A percentile compares a stretch with the other conserved stretches of the same genome.
Conservation (phyloP, 2,888 invertebrate species). For the Electrophaes corylata region DNA sequence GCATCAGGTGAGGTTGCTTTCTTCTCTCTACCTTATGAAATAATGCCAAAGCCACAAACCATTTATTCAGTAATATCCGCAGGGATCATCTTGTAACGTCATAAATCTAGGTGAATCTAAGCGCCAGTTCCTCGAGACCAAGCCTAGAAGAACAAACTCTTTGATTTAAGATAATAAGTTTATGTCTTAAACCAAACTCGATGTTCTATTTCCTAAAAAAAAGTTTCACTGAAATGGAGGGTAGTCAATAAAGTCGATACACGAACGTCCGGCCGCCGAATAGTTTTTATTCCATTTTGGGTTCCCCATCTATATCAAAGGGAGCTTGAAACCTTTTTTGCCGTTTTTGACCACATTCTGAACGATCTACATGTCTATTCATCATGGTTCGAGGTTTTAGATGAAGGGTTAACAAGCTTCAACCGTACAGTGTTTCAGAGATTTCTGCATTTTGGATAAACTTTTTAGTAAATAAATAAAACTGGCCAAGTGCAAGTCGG, state of each 20-base stretch:
- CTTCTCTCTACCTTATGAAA: too few relatives aligned
- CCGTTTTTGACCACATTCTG: constrained; percentile 20
- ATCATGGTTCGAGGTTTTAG: neutral
- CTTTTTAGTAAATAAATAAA: too few relatives aligned
- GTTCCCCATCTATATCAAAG: constrained; percentile 22
- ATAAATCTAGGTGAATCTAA: neutral
- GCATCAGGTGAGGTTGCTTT: too few relatives aligned
- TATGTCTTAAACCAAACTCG: constrained; percentile 29
- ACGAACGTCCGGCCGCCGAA: constrained; percentile 43
- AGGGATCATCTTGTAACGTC: too few relatives aligned
- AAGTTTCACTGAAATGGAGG: constrained; percentile 39
- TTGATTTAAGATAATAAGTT: neutral
- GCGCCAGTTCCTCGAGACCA: neutral
- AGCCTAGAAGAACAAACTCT: neutral
- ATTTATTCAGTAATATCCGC: too few relatives aligned
- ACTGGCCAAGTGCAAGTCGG: too few relatives aligned
- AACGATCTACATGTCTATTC: constrained; percentile 16
- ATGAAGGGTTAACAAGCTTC: constrained; percentile 1
- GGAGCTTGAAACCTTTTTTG: constrained; percentile 19
- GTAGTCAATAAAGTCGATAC: constrained; percentile 44
- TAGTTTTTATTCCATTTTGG: constrained; percentile 28
- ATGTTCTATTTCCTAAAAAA: constrained; percentile 45
- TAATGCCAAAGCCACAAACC: too few relatives aligned
- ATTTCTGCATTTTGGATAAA: neutral
- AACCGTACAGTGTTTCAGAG: neutral